Base-by-base conservation (phyloP, 2,113 vertebrate genomes). In the Neodon shergylaensis region DNA sequence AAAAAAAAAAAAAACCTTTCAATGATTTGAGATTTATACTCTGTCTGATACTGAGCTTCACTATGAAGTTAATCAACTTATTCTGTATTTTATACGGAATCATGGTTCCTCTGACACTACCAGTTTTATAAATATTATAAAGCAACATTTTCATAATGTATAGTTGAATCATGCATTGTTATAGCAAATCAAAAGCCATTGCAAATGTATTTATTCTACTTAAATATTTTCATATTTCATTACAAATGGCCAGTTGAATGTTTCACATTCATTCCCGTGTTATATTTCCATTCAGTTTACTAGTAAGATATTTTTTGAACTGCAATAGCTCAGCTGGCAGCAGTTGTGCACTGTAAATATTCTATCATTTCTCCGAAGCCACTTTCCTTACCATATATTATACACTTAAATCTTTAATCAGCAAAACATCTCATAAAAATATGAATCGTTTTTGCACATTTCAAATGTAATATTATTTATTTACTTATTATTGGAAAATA, bases 211-310 rank as follows among this genome's bases (percentile, higher is more conserved):
- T 97, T 97, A 93, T 7, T 96, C 52, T 95, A 90, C 95, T 96
- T 96, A 97, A 96, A 97, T 31, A 92, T 90, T 98, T 97, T 96
- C 58, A 78, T 49, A 90, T 93, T 96, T 82, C 66, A 98, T 98
- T 96, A 94, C 61, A 92, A 95, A 92, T 97, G 94, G 95, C 96
- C n/a, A 31, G 81, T 77, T 93, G 88, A 98, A 97, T 90, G 96
- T 39, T 49, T 94, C 22, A 94, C 61, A 96, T 88, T 83, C 3
- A 95, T 95, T 93, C 96, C 58, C 36, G 31, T 81, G 83, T 95
- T 96, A 54, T 95, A 74, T 96, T 98, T 98, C 77, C 83, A 95
- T 97, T 98, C 97, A 91, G 73, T 97, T 97, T 94, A 94, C 92
- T 97, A 93, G 95, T 95, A 93, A 94, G 95, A 95, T 97, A 95